Conservation (phyloP, 2,888 invertebrate species). For the Drosophila austrosaltans region DNA sequence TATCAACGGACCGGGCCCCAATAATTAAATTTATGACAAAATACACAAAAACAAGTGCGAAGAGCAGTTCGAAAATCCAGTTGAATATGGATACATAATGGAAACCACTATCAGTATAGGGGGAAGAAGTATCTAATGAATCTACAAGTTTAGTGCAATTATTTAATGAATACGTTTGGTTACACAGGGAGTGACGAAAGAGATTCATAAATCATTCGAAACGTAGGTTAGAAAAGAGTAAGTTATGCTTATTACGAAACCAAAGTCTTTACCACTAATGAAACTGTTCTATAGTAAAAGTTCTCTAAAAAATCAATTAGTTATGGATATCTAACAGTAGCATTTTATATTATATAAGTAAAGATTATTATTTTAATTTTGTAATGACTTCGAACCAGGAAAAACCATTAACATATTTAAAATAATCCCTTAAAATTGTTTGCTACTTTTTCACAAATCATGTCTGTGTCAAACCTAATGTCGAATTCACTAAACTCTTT, state of each 20-base stretch:
- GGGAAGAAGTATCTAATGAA: neutral
- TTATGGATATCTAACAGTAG: no score
- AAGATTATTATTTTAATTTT: no score
- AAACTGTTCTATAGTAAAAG: no score
- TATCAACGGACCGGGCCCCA: neutral
- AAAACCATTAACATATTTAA: no score
- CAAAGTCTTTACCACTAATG: no score
- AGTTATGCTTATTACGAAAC: no score
- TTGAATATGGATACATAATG: neutral
- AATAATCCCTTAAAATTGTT: neutral
- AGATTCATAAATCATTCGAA: neutral
- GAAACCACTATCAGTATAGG: neutral
- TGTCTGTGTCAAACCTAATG: neutral
- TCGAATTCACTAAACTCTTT: neutral
- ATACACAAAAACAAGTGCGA: constrained; percentile 5
- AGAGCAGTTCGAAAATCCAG: neutral
- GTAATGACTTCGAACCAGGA: no score
- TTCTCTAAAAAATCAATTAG: no score
- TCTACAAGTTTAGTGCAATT: neutral
- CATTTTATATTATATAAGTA: no score
- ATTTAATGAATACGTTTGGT: neutral
- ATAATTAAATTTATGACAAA: constrained; percentile 13
- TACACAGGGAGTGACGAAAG: neutral
- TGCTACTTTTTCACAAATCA: neutral
- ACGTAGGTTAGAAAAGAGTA: no score